Conservation (phyloP, 2,888 invertebrate genomes). For the Ornithoptera priamus region DNA sequence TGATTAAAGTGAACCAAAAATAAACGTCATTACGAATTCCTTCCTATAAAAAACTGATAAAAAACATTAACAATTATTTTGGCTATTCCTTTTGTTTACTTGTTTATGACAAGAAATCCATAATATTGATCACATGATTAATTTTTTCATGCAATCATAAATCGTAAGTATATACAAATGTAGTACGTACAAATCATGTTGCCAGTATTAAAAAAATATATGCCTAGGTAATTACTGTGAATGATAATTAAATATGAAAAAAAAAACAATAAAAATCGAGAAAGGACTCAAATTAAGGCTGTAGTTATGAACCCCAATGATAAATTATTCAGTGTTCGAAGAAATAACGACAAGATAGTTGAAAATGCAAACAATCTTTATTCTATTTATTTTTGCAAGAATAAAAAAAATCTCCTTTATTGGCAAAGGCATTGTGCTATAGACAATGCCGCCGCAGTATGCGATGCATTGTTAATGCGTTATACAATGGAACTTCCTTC, state of each 20-base stretch:
- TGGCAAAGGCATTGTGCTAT: constrained; percentile 27
- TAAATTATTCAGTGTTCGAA: constrained; percentile 15
- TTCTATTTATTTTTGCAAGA: constrained; percentile 25
- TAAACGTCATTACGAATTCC: background rate
- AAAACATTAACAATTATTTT: too few species aligned
- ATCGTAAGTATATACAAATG: too few species aligned
- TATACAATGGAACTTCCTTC: constrained; percentile 28
- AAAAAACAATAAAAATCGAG: too few species aligned
- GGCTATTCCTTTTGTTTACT: too few species aligned
- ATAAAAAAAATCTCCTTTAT: constrained; percentile 16
- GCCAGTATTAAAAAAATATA: too few species aligned
- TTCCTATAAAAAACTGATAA: background rate
- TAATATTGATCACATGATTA: too few species aligned
- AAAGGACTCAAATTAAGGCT: background rate
- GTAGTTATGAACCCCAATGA: constrained; percentile 10
- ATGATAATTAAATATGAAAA: too few species aligned
- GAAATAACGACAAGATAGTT: constrained; percentile 17
- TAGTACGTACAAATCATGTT: too few species aligned
- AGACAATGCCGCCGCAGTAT: constrained; percentile 26
- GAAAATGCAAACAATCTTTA: constrained; percentile 23
- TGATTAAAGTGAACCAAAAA: constrained; percentile 16
- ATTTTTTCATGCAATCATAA: too few species aligned
- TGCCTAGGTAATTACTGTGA: too few species aligned
- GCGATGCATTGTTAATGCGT: constrained; percentile 29
- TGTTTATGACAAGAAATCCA: too few species aligned